Base-by-base conservation (phyloP, 2,888 invertebrate species). In the Biston betularia region DNA sequence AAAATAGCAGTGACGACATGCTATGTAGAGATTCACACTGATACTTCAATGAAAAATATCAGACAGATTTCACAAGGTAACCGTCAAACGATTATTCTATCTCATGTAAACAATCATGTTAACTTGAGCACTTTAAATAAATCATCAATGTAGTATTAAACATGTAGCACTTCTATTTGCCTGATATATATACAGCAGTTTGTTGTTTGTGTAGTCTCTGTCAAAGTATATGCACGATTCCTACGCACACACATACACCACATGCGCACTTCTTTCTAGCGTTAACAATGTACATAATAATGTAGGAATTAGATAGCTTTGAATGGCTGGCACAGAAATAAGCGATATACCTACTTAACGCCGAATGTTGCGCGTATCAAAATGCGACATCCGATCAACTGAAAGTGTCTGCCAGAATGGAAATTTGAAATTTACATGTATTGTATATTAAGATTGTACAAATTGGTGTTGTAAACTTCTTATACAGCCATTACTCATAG, bases 161-260 rank as follows among this genome's bases (percentile, higher is more conserved):
- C 49, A 38, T 61, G 44, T 67, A 66, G 57, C 65, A 62, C 49
- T 63, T 55, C 15, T 62, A 9, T 62, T 52, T 35, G 60, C 57
- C 54, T 54, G 44, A 40, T 62, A 52, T 61, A 40, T 62, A 52
- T 61, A 62, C 46, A 66, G 61, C 49, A 67, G 54, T 54, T 67
- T 67, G 63, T 67, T 67, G 67, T 68, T 63, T 68, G 62, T 67
- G 55, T 63, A 68, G 63, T 59, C 63, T 62, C 66, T 66, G 61
- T 65, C 54, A 15, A 50, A 24, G 57, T 61, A 57, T 48, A 45
- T 60, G 63, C 67, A 63, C 63, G 63, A 57, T 12, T 40, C 45
- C 35, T 54, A 61, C 50, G 24, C 67, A 62, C 44, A 66, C 57
- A 62, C 58, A n/a, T n/a, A 33, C 56, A 33, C 56, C 45, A 66